Base-by-base conservation (phyloP, 2,797 vertebrate species). In the Peromyscus attwateri region DNA sequence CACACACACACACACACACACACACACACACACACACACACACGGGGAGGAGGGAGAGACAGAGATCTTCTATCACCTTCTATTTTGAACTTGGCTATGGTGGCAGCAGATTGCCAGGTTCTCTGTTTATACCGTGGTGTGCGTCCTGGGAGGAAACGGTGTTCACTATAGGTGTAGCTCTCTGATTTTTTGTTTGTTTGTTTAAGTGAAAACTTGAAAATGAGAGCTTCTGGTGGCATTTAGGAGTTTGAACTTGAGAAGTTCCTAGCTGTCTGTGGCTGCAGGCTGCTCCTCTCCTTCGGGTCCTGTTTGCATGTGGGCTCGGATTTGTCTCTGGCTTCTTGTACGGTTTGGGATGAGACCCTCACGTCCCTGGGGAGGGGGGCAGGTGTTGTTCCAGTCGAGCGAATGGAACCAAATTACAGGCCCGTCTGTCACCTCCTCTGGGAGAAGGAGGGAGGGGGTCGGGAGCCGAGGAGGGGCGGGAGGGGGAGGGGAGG, bases 341-440 rank as follows among this genome's bases (percentile, higher is more conserved):
- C 98, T 98, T 60, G 96, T 97, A 96, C 21, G 96, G 98, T 98
- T 98, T 98, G 98, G 99, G 99, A 99, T 99, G 99, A 99, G 99
- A 99, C 98, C 98, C 98, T 97, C 96, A 13, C 94, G 98, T 99
- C 99, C 99, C 98, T 98, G 99, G 99, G 99, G 99, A 98, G 98
- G 99, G 99, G 99, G 99, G 99, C 99, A 99, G 99, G 99, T 99
- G 99, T 99, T 99, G 99, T 99, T 99, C 99, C 99, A 99, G 99
- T 99, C 99, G 99, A 99, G 99, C 99, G 99, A 99, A 99, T 99
- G 99, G 99, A 99, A 99, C 99, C 99, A 99, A 99, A 99, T 99
- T 99, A 99, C 99, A 99, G 99, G 98, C 98, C 99, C 99, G 99
- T 99, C 99, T 99, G 99, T 99, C 98, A 99, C 99, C 99, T 99